A percentile compares a stretch with the other conserved stretches of the same genome.
Conservation (phyloP, 2,797 vertebrate species). For the Acipenser ruthenus region DNA sequence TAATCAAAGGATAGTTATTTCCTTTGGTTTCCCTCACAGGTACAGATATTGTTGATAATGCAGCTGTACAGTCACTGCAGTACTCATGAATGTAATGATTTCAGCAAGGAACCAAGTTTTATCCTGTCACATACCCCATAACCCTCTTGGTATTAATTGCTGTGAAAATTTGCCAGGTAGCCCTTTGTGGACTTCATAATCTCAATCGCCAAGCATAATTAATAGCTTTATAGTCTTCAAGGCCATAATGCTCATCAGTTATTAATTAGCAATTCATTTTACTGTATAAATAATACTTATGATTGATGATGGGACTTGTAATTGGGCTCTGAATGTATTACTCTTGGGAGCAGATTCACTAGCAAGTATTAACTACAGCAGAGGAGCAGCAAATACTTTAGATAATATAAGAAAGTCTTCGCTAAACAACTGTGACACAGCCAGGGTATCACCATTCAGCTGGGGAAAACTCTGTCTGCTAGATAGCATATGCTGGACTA, state of each 20-base stretch:
- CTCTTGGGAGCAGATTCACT: slow-evolving; percentile 75
- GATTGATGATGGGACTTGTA: slow-evolving; percentile 99
- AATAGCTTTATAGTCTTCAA: slow-evolving; percentile 91
- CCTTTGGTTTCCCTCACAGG: too few species aligned
- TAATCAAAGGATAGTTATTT: too few species aligned
- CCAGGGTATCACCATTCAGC: slow-evolving; percentile 33
- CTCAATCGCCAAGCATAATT: slow-evolving; percentile 86
- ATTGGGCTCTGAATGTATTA: slow-evolving; percentile 86
- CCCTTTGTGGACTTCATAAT: slow-evolving; percentile 62
- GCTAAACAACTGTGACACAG: slow-evolving; percentile 48
- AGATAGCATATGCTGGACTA: slow-evolving; percentile 5
- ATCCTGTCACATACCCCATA: slow-evolving; percentile 58
- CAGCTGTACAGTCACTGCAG: slow-evolving; percentile 27
- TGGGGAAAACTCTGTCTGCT: slow-evolving; percentile 21
- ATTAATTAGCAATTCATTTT: slow-evolving; percentile 99
- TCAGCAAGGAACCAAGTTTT: slow-evolving; percentile 44
- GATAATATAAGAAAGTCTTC: slow-evolving; percentile 42
- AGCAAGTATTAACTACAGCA: slow-evolving; percentile 73
- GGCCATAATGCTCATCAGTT: slow-evolving; percentile 99
- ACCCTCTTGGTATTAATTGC: slow-evolving; percentile 60
- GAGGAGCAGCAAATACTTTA: slow-evolving; percentile 60
- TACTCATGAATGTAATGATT: slow-evolving; percentile 52
- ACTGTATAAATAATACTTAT: slow-evolving; percentile 99
- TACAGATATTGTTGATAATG: slow-evolving; percentile 21
- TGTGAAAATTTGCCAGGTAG: slow-evolving; percentile 71